Conservation (phyloP, 2,888 invertebrate species). For the Hypercompe scribonia region DNA sequence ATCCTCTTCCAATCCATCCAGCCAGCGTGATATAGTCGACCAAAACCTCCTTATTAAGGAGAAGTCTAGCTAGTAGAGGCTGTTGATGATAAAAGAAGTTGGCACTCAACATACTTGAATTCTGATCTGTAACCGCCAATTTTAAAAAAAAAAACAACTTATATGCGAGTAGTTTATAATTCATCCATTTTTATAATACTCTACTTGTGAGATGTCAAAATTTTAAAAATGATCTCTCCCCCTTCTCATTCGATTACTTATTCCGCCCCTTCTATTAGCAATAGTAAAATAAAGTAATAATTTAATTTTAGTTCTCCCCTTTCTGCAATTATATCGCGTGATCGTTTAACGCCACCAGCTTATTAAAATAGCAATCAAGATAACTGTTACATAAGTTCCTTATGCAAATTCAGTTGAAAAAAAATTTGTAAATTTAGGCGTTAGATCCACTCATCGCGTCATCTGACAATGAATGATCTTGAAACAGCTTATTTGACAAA, state of each 20-base stretch:
- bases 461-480: too few species aligned
- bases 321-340: slow-evolving; percentile 40
- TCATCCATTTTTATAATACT: neutral
- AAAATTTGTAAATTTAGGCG: neutral
- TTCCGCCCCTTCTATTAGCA: slow-evolving; percentile 59
- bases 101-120: neutral
- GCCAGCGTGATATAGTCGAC: too few species aligned
- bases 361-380: slow-evolving; percentile 25
- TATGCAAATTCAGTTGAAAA: neutral
- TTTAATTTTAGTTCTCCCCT: slow-evolving; percentile 69
- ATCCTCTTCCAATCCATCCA: too few species aligned
- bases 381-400: slow-evolving; percentile 23
- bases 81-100: neutral
- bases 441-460: too few species aligned
- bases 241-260: neutral
- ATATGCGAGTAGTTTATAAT: neutral
- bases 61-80: too few species aligned
- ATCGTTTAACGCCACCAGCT: slow-evolving; percentile 12
- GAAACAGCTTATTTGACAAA: too few species aligned
- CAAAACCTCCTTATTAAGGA: too few species aligned
- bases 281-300: slow-evolving; percentile 65
- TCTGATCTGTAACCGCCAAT: neutral
- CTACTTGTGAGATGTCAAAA: neutral
- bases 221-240: neutral
- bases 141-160: neutral